These are phyloP conservation scores for Synanthedon vespiformis DNA, from an alignment of 2,888 invertebrate species.

Conservation along the genomic window DNA sequence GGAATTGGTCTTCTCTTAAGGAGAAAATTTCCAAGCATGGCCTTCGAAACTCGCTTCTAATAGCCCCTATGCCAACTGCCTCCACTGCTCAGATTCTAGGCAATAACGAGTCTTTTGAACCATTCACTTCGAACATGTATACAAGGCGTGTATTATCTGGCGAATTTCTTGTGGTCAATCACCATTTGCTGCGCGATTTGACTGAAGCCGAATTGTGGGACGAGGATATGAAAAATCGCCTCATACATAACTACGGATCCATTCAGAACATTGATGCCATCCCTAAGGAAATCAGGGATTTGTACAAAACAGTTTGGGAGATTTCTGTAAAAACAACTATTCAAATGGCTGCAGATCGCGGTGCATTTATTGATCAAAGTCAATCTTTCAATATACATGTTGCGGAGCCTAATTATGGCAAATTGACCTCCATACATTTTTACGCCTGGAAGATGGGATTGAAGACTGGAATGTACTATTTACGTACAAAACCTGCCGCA, in stretches of 20 bases:
- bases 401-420: conserved; percentile 92
- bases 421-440: conserved; percentile 98
- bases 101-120: conserved; percentile 98
- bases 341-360: conserved; percentile 97
- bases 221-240: conserved; percentile 94
- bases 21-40: conserved; percentile 89
- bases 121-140: conserved; percentile 98
- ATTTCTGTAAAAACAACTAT: conserved; percentile 92
- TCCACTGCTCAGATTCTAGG: conserved; percentile 99
- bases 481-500: conserved; percentile 95
- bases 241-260: conserved; percentile 93
- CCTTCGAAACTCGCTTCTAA: conserved; percentile 89
- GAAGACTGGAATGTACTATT: conserved; percentile 99
- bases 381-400: conserved; percentile 98
- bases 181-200: conserved; percentile 92
- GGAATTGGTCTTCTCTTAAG: conserved; percentile 90
- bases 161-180: conserved; percentile 96
- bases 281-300: conserved; percentile 84
- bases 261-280: conserved; percentile 89
- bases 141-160: conserved; percentile 93
- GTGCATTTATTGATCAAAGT: conserved; percentile 98
- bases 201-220: conserved; percentile 93
- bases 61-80: conserved; percentile 99
- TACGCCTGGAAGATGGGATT: conserved; percentile 96
- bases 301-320: conserved; percentile 99